These are phyloP conservation scores for Orussus abietinus DNA, from an alignment of 1,140 invertebrate species.

Conservation along the genomic window DNA sequence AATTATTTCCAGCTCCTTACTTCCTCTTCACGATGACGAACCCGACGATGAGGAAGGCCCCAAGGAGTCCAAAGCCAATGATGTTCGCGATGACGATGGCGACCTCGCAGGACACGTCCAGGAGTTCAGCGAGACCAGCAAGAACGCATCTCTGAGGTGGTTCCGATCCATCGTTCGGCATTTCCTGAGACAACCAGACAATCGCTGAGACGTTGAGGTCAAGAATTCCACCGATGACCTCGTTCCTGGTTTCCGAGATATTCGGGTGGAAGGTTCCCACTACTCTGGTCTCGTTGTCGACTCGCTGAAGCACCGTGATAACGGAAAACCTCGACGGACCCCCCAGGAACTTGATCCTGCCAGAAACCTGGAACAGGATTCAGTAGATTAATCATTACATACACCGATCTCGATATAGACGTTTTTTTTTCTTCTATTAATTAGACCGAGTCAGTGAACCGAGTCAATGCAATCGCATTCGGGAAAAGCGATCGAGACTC, in stretches of 20 bases:
- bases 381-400: too few relatives aligned
- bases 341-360: constrained; percentile 65
- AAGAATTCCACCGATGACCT: constrained; percentile 49
- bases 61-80: constrained; percentile 62
- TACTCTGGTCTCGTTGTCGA: constrained; percentile 52
- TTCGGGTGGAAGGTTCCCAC: constrained; percentile 66
- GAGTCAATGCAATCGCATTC: too few relatives aligned
- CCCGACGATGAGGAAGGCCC: constrained; percentile 58
- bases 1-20: constrained; percentile 44
- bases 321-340: constrained; percentile 66
- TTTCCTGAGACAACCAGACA: constrained; percentile 61
- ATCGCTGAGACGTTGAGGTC: constrained; percentile 58
- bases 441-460: too few relatives aligned
- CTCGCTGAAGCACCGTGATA: constrained; percentile 70
- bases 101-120: constrained; percentile 68
- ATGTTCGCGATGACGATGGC: constrained; percentile 70
- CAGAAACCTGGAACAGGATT: constrained; percentile 66
- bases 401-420: too few relatives aligned
- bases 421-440: neutral
- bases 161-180: constrained; percentile 68
- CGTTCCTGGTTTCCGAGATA: constrained; percentile 38
- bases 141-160: constrained; percentile 59
- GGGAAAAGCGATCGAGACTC: too few relatives aligned
- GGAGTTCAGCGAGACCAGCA: constrained; percentile 60
- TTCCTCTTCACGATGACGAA: constrained; percentile 68